phyloP scores from a whole-genome alignment of 2,797 vertebrate species.

The Onychomys arenicola region DNA sequence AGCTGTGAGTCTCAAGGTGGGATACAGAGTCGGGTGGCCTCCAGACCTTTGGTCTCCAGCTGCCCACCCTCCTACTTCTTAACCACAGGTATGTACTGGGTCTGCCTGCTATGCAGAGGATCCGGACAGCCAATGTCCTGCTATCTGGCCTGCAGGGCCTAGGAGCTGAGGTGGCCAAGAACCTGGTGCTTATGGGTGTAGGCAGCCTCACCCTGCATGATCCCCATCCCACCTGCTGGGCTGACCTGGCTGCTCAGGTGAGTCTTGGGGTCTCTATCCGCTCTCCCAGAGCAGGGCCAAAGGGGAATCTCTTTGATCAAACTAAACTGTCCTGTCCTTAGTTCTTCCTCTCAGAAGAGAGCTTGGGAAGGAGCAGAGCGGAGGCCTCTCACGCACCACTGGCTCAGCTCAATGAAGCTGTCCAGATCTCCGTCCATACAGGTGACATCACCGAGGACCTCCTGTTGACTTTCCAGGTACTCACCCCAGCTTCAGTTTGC shows the following conservation, averaged over 20 bases:
- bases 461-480: conserved; percentile 90
- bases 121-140: conserved; percentile 88
- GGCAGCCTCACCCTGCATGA: conserved; percentile 94
- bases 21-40: neutral
- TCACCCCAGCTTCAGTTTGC: neutral
- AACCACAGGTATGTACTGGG: conserved; percentile 92
- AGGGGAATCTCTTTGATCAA: neutral
- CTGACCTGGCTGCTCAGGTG: conserved; percentile 93
- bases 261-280: neutral
- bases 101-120: conserved; percentile 88
- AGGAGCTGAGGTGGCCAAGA: conserved; percentile 94
- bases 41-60: neutral
- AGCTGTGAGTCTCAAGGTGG: conserved; percentile 89
- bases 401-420: conserved; percentile 88
- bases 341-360: conserved; percentile 91
- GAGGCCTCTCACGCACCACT: conserved; percentile 86
- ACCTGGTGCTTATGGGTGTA: conserved; percentile 92
- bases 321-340: conserved; percentile 72
- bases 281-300: neutral
- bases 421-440: conserved; percentile 84
- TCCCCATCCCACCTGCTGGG: conserved; percentile 82
- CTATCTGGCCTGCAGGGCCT: conserved; percentile 93
- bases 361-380: conserved; percentile 91
- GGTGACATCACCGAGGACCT: conserved; percentile 87
- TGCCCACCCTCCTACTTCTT: neutral